These are phyloP conservation scores for Telenomus remus DNA, from an alignment of 1,140 invertebrate genomes.

Conservation along the genomic window DNA sequence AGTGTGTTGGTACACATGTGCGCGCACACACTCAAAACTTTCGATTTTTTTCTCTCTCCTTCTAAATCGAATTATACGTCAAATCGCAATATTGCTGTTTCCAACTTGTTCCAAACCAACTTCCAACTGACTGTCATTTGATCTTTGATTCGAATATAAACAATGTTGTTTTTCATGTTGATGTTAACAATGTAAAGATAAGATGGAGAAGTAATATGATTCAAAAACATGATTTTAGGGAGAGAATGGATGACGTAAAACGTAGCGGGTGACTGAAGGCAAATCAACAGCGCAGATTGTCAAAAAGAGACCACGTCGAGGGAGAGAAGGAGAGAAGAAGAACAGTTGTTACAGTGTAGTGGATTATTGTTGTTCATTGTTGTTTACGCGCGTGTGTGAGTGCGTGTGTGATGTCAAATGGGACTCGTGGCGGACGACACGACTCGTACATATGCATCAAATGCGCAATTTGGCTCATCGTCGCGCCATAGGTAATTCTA, in stretches of 20 bases:
- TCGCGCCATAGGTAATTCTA: conserved; percentile 61
- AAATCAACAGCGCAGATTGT: conserved; percentile 6
- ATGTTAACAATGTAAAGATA: too few species aligned
- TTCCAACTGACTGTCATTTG: too few species aligned
- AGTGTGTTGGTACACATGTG: neutral
- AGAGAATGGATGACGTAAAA: conserved; percentile 17
- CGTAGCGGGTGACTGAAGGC: neutral
- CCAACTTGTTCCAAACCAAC: too few species aligned
- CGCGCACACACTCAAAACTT: neutral
- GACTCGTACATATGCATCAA: conserved; percentile 64
- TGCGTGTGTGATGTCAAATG: conserved; percentile 65
- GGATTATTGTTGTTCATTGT: conserved; percentile 21
- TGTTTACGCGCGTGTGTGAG: conserved; percentile 41
- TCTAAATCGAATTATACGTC: too few species aligned
- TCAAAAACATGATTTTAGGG: conserved; percentile 4
- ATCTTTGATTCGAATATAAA: too few species aligned
- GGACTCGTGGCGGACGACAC: conserved; percentile 61
- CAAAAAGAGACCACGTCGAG: neutral
- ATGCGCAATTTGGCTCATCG: conserved; percentile 61
- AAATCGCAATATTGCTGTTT: too few species aligned
- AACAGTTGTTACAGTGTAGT: conserved; percentile 47
- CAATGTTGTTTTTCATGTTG: too few species aligned
- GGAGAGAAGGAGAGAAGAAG: conserved; percentile 3
- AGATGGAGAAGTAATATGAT: too few species aligned
- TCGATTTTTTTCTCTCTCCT: neutral